These are phyloP conservation scores for Dilophus febrilis DNA, from an alignment of 2,888 invertebrate species.

Conservation along the genomic window DNA sequence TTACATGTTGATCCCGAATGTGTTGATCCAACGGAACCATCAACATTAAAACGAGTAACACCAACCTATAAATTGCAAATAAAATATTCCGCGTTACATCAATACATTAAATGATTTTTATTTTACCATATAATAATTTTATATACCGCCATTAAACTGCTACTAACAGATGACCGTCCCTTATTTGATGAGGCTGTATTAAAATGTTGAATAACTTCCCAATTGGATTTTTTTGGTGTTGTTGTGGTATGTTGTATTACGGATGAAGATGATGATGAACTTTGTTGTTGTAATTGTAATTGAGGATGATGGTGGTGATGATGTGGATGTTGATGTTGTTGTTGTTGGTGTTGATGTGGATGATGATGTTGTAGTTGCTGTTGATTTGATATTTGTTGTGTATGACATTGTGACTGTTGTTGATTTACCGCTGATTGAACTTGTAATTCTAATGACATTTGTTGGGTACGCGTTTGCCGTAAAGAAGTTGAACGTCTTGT, in stretches of 20 bases:
- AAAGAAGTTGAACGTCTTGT: constrained; percentile 41
- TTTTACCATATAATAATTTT: no score
- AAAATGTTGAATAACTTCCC: constrained; percentile 84
- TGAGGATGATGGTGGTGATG: constrained; percentile 22
- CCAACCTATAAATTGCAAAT: constrained; percentile 19
- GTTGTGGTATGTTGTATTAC: no score
- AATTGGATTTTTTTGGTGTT: constrained; percentile 63
- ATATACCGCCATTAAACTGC: constrained; percentile 46
- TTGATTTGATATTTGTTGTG: not conserved
- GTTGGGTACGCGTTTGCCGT: constrained; percentile 30
- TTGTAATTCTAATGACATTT: constrained; percentile 25
- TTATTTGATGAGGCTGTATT: constrained; percentile 41
- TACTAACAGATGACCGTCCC: constrained; percentile 41
- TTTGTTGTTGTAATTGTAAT: constrained; percentile 18
- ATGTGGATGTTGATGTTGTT: constrained; percentile 7
- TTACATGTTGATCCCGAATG: constrained; percentile 29
- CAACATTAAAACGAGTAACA: constrained; percentile 29
- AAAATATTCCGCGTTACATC: not conserved
- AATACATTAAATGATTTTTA: no score
- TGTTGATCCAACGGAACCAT: constrained; percentile 28
- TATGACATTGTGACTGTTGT: constrained; percentile 25
- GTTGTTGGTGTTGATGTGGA: not conserved
- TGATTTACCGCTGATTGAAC: constrained; percentile 14
- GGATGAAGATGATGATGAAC: constrained; percentile 28
- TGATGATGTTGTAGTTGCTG: not conserved